Conservation (phyloP, 2,888 invertebrate species). For the Meta bourneti region DNA sequence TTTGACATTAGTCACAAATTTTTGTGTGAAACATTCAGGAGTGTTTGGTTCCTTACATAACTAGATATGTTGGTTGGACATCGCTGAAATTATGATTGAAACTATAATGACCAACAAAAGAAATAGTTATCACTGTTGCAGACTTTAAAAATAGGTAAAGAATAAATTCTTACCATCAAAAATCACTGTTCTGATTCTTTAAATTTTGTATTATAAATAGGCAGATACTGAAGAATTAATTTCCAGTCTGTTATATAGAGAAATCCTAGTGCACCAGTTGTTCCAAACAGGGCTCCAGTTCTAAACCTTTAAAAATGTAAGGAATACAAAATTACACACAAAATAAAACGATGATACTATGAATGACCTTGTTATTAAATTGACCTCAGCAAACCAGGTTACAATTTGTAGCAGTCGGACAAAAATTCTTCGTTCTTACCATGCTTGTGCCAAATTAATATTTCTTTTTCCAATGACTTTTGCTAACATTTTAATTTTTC, state of each 20-base stretch:
- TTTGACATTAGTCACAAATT: no score
- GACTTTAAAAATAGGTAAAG: no score
- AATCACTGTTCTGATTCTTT: constrained; percentile 81
- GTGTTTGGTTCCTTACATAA: no score
- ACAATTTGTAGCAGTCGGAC: background rate
- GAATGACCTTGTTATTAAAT: background rate
- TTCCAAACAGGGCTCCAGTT: constrained; percentile 86
- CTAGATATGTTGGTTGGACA: no score
- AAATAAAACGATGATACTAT: background rate
- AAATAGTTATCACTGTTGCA: no score
- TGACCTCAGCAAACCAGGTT: background rate
- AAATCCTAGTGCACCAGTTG: constrained; percentile 83
- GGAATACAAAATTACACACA: background rate
- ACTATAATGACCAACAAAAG: no score
- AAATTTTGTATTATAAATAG: constrained; percentile 89
- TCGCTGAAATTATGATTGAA: no score
- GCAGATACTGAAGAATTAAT: constrained; percentile 86
- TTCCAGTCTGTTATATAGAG: constrained; percentile 91
- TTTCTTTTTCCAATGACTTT: constrained; percentile 28
- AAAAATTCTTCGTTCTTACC: constrained; percentile 26
- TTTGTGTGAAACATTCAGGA: no score
- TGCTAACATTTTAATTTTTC: constrained; percentile 12
- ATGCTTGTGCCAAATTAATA: constrained; percentile 11
- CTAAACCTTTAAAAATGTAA: constrained; percentile 67
- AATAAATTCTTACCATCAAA: background rate